Conservation (phyloP, 2,113 vertebrate genomes). For the Agelaius phoeniceus region DNA sequence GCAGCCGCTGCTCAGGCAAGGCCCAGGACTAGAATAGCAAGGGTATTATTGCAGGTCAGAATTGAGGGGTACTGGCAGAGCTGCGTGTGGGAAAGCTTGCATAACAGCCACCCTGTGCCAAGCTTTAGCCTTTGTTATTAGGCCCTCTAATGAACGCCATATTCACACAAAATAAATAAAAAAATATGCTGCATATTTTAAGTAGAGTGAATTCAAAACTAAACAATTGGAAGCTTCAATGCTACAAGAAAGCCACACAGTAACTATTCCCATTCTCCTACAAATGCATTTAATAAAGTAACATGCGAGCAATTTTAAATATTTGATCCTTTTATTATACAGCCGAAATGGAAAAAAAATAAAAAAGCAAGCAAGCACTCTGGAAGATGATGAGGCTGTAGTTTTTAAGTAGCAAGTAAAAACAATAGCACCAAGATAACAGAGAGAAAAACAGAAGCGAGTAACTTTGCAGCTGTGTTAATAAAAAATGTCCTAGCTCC, state of each 20-base stretch:
- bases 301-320: slow-evolving; percentile 45
- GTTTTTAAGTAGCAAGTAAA: slow-evolving; percentile 55
- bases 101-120: slow-evolving; percentile 59
- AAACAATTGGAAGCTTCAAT: slow-evolving; percentile 62
- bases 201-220: slow-evolving; percentile 50
- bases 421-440: slow-evolving; percentile 60
- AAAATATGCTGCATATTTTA: slow-evolving; percentile 60
- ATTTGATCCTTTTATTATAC: slow-evolving; percentile 37
- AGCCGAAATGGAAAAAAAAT: neutral
- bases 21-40: slow-evolving; percentile 57
- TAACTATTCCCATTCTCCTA: slow-evolving; percentile 49
- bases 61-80: slow-evolving; percentile 61
- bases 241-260: slow-evolving; percentile 29
- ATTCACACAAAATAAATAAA: slow-evolving; percentile 57
- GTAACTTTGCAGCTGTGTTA: slow-evolving; percentile 11
- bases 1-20: slow-evolving; percentile 30
- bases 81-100: slow-evolving; percentile 66
- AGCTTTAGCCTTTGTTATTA: slow-evolving; percentile 71
- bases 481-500: neutral
- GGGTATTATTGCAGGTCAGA: slow-evolving; percentile 67
- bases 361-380: neutral
- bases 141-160: slow-evolving; percentile 69
- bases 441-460: neutral
- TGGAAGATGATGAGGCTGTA: slow-evolving; percentile 36
- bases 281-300: slow-evolving; percentile 53